phyloP scores from a whole-genome alignment of 2,113 vertebrate genomes.

The Macquaria australasica region DNA sequence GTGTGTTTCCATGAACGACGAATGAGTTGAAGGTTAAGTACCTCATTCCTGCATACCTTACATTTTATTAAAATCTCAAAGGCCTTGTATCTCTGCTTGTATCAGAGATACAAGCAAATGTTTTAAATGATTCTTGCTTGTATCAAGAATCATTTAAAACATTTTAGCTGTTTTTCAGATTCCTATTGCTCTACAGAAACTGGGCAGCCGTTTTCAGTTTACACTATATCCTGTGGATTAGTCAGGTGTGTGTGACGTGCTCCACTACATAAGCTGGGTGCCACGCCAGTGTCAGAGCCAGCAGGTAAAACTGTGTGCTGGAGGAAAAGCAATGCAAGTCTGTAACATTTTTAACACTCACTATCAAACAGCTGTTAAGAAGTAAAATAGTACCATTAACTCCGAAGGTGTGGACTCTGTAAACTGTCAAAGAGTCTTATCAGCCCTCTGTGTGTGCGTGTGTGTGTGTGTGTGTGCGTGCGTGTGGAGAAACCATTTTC shows the following conservation, averaged over 20 bases:
- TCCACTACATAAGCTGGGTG: not conserved
- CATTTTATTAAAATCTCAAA: conserved; percentile 3
- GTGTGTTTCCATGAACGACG: not conserved
- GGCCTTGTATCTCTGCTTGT: not conserved
- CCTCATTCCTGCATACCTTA: not conserved
- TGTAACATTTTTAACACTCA: not conserved
- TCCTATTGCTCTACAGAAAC: conserved; percentile 12
- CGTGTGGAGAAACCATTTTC: conserved; percentile 5
- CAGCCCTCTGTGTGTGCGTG: not conserved
- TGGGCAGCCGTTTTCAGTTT: conserved; percentile 15
- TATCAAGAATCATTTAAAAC: not conserved
- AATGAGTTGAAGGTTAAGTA: conserved; percentile 9
- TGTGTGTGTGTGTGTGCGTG: not conserved
- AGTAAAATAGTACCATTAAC: not conserved
- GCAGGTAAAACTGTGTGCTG: not conserved
- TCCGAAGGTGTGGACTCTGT: not conserved
- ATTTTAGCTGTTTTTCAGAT: conserved; percentile 24
- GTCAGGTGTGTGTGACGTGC: conserved; percentile 12
- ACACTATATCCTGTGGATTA: not conserved
- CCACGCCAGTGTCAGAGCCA: conserved; percentile 1
- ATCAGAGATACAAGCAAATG: no score
- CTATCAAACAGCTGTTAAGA: not conserved
- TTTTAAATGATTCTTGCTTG: no score
- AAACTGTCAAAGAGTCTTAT: conserved; percentile 8
- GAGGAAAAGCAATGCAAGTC: not conserved